Conservation (phyloP, 2,797 vertebrate species). For the Cygnus olor region DNA sequence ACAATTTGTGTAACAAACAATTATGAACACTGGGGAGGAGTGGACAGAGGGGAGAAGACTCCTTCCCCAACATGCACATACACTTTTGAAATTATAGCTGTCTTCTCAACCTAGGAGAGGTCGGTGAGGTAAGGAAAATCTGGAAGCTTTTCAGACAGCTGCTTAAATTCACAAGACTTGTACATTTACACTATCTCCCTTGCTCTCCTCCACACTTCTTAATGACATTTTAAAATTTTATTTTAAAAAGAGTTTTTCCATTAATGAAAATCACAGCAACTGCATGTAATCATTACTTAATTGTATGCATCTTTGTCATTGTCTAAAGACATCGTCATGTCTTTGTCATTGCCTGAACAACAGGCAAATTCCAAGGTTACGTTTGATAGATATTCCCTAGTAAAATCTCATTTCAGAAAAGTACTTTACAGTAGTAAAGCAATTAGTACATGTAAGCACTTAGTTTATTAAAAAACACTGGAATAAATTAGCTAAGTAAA, state of each 20-base stretch:
- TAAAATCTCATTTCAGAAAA: neutral
- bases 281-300: neutral
- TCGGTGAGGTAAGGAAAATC: neutral
- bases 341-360: neutral
- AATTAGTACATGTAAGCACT: neutral
- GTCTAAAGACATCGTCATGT: too few relatives aligned
- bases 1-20: neutral
- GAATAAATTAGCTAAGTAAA: neutral
- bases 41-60: neutral
- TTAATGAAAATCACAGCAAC: neutral
- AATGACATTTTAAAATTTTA: neutral
- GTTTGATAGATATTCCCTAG: neutral
- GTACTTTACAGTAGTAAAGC: neutral
- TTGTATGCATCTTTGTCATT: neutral
- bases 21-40: neutral
- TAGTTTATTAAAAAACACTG: neutral
- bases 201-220: neutral
- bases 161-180: neutral
- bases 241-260: neutral
- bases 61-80: neutral
- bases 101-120: neutral
- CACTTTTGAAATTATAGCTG: neutral
- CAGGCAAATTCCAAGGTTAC: neutral
- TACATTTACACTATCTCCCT: neutral
- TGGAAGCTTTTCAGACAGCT: neutral